A percentile compares a stretch with the other conserved stretches of the same genome.
Evolutionary conservation across 2,888 invertebrate species (phyloP).

Genomic region (Hemicrepidius hirtus): DNA sequence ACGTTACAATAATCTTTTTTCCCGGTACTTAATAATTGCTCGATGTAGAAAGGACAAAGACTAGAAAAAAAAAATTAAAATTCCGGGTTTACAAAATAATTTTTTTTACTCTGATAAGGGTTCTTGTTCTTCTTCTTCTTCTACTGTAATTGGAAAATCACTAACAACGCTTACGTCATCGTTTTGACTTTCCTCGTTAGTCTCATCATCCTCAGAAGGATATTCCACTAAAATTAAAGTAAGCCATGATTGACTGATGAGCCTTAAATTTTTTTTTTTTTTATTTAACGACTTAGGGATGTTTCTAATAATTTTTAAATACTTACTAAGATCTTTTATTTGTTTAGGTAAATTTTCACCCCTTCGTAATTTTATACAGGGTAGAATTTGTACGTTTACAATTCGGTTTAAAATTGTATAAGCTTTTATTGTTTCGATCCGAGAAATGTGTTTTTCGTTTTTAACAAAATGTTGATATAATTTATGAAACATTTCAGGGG

Average conservation of each 20-base stretch:
- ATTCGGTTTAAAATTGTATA: constrained; percentile 56
- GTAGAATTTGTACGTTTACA: constrained; percentile 44
- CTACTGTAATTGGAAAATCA: too few species aligned
- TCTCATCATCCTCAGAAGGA: constrained; percentile 50
- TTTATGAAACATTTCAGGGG: constrained; percentile 47
- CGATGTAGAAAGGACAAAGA: background rate
- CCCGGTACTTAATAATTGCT: background rate
- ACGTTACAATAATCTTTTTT: background rate
- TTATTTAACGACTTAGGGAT: too few species aligned
- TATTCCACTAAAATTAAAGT: too few species aligned
- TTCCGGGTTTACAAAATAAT: background rate
- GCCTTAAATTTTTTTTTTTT: too few species aligned
- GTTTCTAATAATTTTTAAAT: too few species aligned
- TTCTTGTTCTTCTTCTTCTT: background rate
- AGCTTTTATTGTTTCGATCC: constrained; percentile 54
- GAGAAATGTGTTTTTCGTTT: constrained; percentile 17
- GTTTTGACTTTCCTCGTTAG: background rate
- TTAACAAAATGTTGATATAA: constrained; percentile 55
- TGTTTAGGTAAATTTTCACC: constrained; percentile 42
- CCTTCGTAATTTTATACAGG: constrained; percentile 37
- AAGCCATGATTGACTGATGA: too few species aligned
- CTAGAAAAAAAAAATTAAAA: background rate
- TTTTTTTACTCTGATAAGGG: background rate
- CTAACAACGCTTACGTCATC: too few species aligned
- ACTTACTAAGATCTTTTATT: background rate